A percentile compares a stretch with the other conserved stretches of the same genome.
phyloP scores from a whole-genome alignment of 2,888 invertebrate species.

The Drosophila longiperda region DNA sequence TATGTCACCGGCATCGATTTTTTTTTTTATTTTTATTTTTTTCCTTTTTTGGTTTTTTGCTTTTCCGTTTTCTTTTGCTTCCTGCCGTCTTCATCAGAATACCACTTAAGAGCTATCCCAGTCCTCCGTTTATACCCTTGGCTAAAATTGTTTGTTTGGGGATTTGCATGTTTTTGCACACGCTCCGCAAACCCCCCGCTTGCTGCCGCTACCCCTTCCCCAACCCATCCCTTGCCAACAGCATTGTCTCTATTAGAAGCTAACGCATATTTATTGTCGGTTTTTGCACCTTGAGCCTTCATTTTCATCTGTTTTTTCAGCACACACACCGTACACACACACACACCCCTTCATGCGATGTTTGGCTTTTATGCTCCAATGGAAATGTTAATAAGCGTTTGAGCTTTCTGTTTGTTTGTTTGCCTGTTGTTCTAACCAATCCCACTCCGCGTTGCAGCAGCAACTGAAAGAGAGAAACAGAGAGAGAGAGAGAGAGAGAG shows the following conservation, averaged over 20 bases:
- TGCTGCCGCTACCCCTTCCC: neutral
- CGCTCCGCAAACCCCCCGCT: slow-evolving; percentile 17
- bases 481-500: neutral
- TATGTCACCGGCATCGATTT: slow-evolving; percentile 74
- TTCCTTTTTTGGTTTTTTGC: slow-evolving; percentile 21
- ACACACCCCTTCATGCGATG: slow-evolving; percentile 1
- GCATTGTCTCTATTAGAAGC: slow-evolving; percentile 71
- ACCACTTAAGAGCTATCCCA: slow-evolving; percentile 54
- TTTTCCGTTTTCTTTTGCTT: slow-evolving; percentile 21
- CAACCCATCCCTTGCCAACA: neutral
- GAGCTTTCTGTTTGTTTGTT: slow-evolving; percentile 50
- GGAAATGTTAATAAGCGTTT: slow-evolving; percentile 76
- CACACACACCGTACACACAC: neutral
- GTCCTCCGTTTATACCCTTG: slow-evolving; percentile 54
- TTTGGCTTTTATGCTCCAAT: slow-evolving; percentile 73
- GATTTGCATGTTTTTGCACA: slow-evolving; percentile 78
- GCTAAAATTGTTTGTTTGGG: slow-evolving; percentile 80
- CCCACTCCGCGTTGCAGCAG: slow-evolving; percentile 17
- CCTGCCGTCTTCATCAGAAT: slow-evolving; percentile 60
- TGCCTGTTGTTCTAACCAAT: slow-evolving; percentile 31
- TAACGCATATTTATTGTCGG: slow-evolving; percentile 80
- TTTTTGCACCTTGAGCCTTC: slow-evolving; percentile 72
- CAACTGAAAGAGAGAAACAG: neutral
- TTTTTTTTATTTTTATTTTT: slow-evolving; percentile 19
- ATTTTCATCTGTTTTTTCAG: slow-evolving; percentile 50